Evolutionary conservation across 2,113 vertebrate species (phyloP), one percentile per base, ranked within the genome.

Genomic region (Abramis brama): DNA sequence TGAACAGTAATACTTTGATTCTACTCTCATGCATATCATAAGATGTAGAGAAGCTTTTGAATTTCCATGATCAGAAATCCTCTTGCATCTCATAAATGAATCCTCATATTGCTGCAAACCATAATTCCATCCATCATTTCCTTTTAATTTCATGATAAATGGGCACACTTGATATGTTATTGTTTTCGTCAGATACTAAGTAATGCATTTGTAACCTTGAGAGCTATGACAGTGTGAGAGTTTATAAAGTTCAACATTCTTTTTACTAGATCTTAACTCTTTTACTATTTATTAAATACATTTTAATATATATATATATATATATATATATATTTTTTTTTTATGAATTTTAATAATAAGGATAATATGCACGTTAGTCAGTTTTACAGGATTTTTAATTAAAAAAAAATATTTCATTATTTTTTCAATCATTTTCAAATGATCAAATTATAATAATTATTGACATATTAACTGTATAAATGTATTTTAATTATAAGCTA

Each of bases 61-160:
- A 43, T 55, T 30, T 52, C 74, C 74, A 33, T 76, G 13, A 33
- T 60, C 0, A 39, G 55, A 79, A 79, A 79, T 79, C 59, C 78
- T 12, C 17, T 47, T 66, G 2, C 23, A 66, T 47, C 60, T 66
- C 36, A 21, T 33, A 78, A 78, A 78, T 36, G 27, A 57, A 59
- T 59, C 25, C 74, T 76, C n/a, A 45, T 62, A 43, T 36, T 36
- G 13, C 77, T 79, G 21, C 21, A 59, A 7, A 19, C 76, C 62
- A 25, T 62, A 64, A 80, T 17, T 79, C 57, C 21, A 45, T 25
- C 21, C n/a, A 78, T 79, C 1, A 6, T 45, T 59, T 62, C 15
- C 21, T 55, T 57, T 57, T 21, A 0, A 25, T 55, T n/a, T n/a
- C 6, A 39, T 6, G n/a, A 21, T 47, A 43, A 39, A 66, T 19